Conservation (phyloP, 2,888 invertebrate genomes). For the Campopleginae sp. region DNA sequence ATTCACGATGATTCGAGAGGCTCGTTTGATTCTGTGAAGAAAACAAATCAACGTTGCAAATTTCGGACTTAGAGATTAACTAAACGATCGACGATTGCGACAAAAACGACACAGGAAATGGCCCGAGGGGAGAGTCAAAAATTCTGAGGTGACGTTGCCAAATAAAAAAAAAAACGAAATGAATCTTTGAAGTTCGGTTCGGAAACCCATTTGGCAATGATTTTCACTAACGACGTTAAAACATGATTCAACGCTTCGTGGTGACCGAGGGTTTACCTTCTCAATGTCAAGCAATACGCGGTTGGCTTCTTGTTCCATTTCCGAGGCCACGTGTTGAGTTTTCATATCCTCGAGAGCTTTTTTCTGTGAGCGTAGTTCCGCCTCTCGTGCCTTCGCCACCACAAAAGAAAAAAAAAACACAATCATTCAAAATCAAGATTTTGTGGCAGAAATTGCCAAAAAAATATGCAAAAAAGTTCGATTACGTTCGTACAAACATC, state of each 20-base stretch:
- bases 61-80: too few species aligned
- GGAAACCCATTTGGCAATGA: not conserved
- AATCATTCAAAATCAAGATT: constrained; percentile 17
- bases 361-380: constrained; percentile 85
- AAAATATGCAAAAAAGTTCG: constrained; percentile 31
- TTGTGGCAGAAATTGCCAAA: constrained; percentile 6
- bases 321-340: constrained; percentile 78
- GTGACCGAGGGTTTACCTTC: constrained; percentile 77
- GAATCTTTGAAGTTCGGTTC: too few species aligned
- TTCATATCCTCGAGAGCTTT: constrained; percentile 85
- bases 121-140: too few species aligned
- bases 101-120: too few species aligned
- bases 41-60: not conserved
- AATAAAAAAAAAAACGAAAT: too few species aligned
- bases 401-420: constrained; percentile 31
- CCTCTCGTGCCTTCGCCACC: constrained; percentile 86
- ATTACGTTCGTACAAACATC: constrained; percentile 30
- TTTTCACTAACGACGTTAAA: not conserved
- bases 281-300: constrained; percentile 81
- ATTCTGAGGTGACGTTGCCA: too few species aligned
- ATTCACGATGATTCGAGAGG: constrained; percentile 86
- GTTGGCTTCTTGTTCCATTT: constrained; percentile 78
- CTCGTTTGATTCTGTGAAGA: constrained; percentile 80
- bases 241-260: not conserved
- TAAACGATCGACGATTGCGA: too few species aligned